Conservation (phyloP, 1,140 invertebrate genomes). For the Eupeodes corollae region DNA sequence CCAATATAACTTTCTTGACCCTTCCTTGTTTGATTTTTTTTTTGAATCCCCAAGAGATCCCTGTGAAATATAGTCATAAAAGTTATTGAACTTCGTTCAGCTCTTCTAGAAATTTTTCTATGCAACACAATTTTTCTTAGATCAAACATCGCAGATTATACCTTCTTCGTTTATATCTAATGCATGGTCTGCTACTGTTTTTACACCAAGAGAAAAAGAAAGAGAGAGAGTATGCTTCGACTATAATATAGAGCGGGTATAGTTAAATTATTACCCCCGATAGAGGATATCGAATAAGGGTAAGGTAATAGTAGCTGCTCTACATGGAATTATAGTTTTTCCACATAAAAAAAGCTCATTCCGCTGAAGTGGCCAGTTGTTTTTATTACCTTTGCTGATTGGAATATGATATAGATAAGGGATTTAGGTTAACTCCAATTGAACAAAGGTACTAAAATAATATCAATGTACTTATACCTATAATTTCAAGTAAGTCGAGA, state of each 20-base stretch:
- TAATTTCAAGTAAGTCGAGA: background rate
- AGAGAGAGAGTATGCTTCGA: too few species aligned
- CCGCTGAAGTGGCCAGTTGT: constrained; percentile 2
- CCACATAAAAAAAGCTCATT: too few species aligned
- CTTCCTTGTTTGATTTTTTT: too few species aligned
- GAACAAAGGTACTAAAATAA: too few species aligned
- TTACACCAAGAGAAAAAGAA: too few species aligned
- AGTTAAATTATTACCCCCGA: background rate
- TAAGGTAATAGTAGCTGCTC: too few species aligned
- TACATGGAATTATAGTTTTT: too few species aligned
- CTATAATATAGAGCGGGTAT: too few species aligned
- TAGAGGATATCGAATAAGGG: background rate
- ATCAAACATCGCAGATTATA: too few species aligned
- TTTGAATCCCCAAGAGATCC: background rate
- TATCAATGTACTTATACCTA: background rate
- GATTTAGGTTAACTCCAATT: background rate
- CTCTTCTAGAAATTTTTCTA: background rate
- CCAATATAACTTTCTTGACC: too few species aligned
- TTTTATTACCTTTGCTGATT: constrained; percentile 2
- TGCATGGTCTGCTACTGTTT: too few species aligned
- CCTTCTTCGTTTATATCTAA: too few species aligned
- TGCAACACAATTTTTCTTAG: background rate
- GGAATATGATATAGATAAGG: background rate
- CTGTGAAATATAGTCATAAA: background rate
- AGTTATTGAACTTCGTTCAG: background rate